A percentile compares a stretch with the other conserved stretches of the same genome.
phyloP scores from a whole-genome alignment of 2,113 vertebrate genomes.

The Daphoenositta chrysoptera region DNA sequence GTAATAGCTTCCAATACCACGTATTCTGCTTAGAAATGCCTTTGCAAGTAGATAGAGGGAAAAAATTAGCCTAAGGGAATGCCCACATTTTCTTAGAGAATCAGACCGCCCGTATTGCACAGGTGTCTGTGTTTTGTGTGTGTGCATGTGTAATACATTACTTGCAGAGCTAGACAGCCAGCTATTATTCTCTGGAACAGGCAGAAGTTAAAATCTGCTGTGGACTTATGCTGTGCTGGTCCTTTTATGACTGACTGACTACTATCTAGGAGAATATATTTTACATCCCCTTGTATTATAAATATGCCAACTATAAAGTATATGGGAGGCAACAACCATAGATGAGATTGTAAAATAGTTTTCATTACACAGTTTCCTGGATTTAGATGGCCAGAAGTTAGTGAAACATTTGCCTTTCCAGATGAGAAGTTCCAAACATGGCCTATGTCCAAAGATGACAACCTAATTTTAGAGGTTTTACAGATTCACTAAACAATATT shows the following conservation, averaged over 20 bases:
- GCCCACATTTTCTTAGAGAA: not conserved
- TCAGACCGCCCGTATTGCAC: not conserved
- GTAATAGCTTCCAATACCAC: not conserved
- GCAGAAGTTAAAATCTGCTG: conserved; percentile 2
- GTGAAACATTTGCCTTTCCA: not conserved
- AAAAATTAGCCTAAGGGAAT: not conserved
- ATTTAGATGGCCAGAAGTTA: not conserved
- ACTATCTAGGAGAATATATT: not conserved
- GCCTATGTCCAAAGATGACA: not conserved
- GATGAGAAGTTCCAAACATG: not conserved
- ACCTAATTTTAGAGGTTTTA: not conserved
- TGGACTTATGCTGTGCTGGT: not conserved
- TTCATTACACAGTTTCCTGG: not conserved
- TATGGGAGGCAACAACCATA: not conserved
- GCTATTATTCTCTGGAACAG: not conserved
- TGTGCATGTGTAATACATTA: not conserved
- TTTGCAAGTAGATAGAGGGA: not conserved
- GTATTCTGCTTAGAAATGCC: not conserved
- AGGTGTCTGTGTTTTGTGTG: not conserved
- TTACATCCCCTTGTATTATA: not conserved
- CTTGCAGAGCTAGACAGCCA: not conserved
- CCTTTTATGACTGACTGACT: not conserved
- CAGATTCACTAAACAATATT: not conserved
- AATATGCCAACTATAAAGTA: not conserved
- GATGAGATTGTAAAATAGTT: not conserved